Conservation (phyloP, 2,888 invertebrate genomes). For the Parascotia fuliginaria region DNA sequence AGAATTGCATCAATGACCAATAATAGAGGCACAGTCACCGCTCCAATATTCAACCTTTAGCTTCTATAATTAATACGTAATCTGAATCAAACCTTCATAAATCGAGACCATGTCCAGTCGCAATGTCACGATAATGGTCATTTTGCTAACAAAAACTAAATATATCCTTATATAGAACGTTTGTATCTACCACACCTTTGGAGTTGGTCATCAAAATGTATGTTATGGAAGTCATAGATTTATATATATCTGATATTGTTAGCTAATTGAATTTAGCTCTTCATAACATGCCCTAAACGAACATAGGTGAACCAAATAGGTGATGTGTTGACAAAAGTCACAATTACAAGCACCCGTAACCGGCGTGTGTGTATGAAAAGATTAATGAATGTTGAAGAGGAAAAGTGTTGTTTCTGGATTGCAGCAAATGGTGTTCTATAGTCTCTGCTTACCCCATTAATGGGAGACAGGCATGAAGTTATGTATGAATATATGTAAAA, state of each 20-base stretch:
- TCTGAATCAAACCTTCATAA: slow-evolving; percentile 17
- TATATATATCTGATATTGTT: not conserved
- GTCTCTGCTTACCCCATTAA: too few species aligned
- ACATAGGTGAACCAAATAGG: too few species aligned
- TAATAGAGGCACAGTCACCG: slow-evolving; percentile 29
- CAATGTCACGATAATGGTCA: slow-evolving; percentile 37
- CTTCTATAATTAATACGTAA: slow-evolving; percentile 7
- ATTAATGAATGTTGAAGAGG: too few species aligned
- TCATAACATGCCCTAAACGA: too few species aligned
- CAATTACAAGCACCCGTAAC: too few species aligned
- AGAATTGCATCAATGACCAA: slow-evolving; percentile 5
- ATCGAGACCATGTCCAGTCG: slow-evolving; percentile 26
- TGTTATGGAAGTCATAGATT: slow-evolving; percentile 12
- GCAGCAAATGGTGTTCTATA: too few species aligned
- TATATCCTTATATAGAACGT: slow-evolving; percentile 32
- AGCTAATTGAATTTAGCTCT: too few species aligned
- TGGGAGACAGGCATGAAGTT: too few species aligned
- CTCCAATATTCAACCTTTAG: slow-evolving; percentile 33
- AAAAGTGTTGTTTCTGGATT: too few species aligned
- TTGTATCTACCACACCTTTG: slow-evolving; percentile 31
- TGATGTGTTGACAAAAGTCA: too few species aligned
- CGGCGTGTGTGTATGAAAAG: too few species aligned
- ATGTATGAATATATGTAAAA: too few species aligned
- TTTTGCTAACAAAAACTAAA: slow-evolving; percentile 40
- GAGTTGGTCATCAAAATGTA: slow-evolving; percentile 14